Conservation (phyloP, 2,888 invertebrate genomes). For the Platerodrilus igneus region DNA sequence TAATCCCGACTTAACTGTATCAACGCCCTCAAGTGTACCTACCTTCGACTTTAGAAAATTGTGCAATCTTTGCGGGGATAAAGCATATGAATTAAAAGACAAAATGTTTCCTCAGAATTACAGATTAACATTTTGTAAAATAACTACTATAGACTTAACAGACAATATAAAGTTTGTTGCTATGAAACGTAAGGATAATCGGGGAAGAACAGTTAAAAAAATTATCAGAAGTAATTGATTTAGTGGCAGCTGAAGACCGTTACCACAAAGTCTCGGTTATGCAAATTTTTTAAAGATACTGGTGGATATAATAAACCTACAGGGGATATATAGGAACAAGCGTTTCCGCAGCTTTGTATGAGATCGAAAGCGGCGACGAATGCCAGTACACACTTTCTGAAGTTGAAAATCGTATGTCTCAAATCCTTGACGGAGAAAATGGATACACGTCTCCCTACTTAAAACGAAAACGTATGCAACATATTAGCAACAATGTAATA, state of each 20-base stretch:
- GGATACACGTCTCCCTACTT: slow-evolving; percentile 3
- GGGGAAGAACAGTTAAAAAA: slow-evolving; percentile 5
- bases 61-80: slow-evolving; percentile 4
- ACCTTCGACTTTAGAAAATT: slow-evolving; percentile 4
- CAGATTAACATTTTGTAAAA: slow-evolving; percentile 1
- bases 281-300: slow-evolving; percentile 1
- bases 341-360: slow-evolving; percentile 4
- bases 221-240: slow-evolving; percentile 2
- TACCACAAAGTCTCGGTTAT: slow-evolving; percentile 4
- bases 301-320: background rate
- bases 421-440: slow-evolving; percentile 5
- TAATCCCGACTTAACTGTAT: slow-evolving; percentile 4
- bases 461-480: slow-evolving; percentile 4
- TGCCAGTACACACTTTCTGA: slow-evolving; percentile 4
- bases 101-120: slow-evolving; percentile 3
- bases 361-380: slow-evolving; percentile 3
- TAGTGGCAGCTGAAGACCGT: slow-evolving; percentile 5
- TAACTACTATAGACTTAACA: slow-evolving; percentile 1
- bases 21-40: slow-evolving; percentile 3
- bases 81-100: slow-evolving; percentile 4
- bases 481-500: slow-evolving; percentile 4
- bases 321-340: background rate
- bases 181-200: slow-evolving; percentile 3
- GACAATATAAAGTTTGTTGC: slow-evolving; percentile 4
- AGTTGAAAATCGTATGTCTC: slow-evolving; percentile 5